These are phyloP conservation scores for Trachymyrmex septentrionalis DNA, from an alignment of 1,140 invertebrate genomes.

Conservation along the genomic window DNA sequence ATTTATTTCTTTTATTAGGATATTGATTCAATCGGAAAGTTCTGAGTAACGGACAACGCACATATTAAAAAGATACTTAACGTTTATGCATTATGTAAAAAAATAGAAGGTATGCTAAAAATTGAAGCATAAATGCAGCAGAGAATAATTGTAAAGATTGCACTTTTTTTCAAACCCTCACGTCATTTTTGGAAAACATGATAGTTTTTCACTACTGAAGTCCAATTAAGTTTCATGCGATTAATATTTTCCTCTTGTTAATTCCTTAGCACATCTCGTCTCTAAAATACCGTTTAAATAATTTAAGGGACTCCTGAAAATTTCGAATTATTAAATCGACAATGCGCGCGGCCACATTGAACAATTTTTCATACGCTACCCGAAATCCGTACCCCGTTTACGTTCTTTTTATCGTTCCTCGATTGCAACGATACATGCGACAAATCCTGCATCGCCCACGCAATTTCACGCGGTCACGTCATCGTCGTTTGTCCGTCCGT, in stretches of 20 bases:
- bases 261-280: not conserved
- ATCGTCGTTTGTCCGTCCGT: slow-evolving; percentile 18
- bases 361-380: not conserved
- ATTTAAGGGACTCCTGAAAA: not conserved
- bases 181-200: not conserved
- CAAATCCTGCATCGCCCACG: slow-evolving; percentile 36
- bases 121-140: not conserved
- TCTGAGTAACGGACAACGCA: not conserved
- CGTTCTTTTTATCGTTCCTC: not conserved
- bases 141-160: not conserved
- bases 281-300: not conserved
- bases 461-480: slow-evolving; percentile 52
- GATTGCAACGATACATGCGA: slow-evolving; percentile 23
- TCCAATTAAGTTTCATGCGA: not conserved
- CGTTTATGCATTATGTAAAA: not conserved
- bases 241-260: not conserved
- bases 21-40: not conserved
- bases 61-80: not conserved
- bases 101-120: not conserved
- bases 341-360: not conserved
- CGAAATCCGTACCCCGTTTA: not conserved
- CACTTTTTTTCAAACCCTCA: not conserved
- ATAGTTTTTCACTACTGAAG: not conserved
- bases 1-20: not conserved
- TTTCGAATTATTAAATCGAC: not conserved